These are phyloP conservation scores for Megaceryle torquata DNA, from an alignment of 2,113 vertebrate genomes.

Conservation along the genomic window DNA sequence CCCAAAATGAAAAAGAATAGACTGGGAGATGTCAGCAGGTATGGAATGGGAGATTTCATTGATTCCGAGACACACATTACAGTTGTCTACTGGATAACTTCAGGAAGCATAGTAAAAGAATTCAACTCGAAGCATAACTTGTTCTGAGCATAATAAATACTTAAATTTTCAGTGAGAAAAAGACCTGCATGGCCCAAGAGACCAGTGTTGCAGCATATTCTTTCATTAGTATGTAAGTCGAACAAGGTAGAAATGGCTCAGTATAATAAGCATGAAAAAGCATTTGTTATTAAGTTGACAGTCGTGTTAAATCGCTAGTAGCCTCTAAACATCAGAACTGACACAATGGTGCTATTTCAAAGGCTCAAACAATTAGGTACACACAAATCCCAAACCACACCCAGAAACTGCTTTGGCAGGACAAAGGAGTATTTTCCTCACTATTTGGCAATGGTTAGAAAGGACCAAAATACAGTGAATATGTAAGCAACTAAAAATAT, in stretches of 20 bases:
- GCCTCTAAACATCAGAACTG: not conserved
- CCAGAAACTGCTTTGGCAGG: not conserved
- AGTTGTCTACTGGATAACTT: not conserved
- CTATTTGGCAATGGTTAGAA: not conserved
- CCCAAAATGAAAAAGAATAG: not conserved
- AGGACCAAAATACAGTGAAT: not conserved
- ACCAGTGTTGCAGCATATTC: not conserved
- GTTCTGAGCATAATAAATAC: not conserved
- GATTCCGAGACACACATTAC: not conserved
- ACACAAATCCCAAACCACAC: not conserved
- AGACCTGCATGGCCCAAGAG: not conserved
- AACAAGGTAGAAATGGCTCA: not conserved
- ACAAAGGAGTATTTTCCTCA: not conserved
- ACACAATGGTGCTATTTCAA: not conserved
- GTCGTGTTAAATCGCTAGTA: not conserved
- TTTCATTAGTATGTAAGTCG: not conserved
- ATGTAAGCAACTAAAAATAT: not conserved
- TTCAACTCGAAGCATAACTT: not conserved
- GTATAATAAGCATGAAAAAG: not conserved
- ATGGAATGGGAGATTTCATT: not conserved
- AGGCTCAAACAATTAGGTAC: not conserved
- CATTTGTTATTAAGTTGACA: not conserved
- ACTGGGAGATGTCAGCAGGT: not conserved
- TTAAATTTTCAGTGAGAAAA: not conserved
- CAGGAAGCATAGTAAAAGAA: not conserved